Conservation (phyloP, 2,888 invertebrate genomes). For the Abrostola triplasia region DNA sequence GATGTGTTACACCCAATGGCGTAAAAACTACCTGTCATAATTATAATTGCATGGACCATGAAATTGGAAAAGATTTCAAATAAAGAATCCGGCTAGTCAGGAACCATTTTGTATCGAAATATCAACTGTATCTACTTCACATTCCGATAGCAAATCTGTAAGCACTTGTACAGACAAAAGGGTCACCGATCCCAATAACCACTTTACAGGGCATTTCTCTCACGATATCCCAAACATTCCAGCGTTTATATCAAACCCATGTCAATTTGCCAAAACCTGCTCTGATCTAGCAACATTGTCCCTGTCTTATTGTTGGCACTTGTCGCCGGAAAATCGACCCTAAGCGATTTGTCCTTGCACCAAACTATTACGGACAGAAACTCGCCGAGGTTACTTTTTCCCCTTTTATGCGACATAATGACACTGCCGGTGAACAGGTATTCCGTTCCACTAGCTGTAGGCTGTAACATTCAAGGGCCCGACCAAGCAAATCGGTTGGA, state of each 20-base stretch:
- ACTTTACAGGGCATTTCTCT: conserved; percentile 14
- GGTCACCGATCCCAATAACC: conserved; percentile 15
- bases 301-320: conserved; percentile 14
- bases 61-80: too few species aligned
- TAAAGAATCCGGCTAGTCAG: too few species aligned
- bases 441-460: conserved; percentile 21
- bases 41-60: too few species aligned
- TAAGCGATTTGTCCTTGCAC: conserved; percentile 21
- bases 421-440: conserved; percentile 45
- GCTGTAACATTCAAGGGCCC: conserved; percentile 15
- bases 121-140: not conserved
- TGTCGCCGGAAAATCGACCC: conserved; percentile 23
- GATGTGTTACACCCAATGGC: too few species aligned
- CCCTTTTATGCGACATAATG: conserved; percentile 51
- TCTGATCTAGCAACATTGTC: conserved; percentile 8
- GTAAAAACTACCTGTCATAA: too few species aligned
- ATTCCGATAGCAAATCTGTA: not conserved
- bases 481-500: conserved; percentile 33
- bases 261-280: conserved; percentile 8
- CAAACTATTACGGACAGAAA: conserved; percentile 40
- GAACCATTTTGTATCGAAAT: too few species aligned
- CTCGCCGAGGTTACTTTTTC: conserved; percentile 24
- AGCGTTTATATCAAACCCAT: conserved; percentile 5
- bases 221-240: conserved; percentile 5
- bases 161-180: not conserved